Evolutionary conservation across 2,113 vertebrate species (phyloP).

Genomic region (Cromileptes altivelis): DNA sequence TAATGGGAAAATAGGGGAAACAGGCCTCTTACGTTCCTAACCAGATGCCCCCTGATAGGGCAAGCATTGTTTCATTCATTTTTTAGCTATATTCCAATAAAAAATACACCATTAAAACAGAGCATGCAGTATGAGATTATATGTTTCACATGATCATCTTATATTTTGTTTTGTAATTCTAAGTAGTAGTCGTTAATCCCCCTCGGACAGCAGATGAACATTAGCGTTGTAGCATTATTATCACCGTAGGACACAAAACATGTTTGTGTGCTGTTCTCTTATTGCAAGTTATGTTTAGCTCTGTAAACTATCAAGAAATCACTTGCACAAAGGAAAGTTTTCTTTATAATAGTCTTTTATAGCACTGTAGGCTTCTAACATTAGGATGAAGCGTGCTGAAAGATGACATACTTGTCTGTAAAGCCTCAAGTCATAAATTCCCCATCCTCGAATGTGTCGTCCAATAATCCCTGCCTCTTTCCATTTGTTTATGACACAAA

Average conservation of each 20-base stretch:
- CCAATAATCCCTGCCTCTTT: accelerated
- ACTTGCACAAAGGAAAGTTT: background rate
- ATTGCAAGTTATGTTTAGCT: background rate
- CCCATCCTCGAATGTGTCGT: background rate
- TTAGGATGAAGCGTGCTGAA: background rate
- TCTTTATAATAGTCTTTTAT: background rate
- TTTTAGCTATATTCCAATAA: background rate
- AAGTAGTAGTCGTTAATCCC: background rate
- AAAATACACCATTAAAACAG: background rate
- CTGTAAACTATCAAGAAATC: background rate
- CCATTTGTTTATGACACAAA: background rate
- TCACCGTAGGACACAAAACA: background rate
- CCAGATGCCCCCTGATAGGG: background rate
- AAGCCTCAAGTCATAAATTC: background rate
- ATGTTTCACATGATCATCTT: background rate
- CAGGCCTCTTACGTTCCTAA: background rate
- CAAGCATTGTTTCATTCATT: background rate
- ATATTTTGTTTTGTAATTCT: background rate
- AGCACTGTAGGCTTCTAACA: background rate
- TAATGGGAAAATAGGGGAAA: background rate
- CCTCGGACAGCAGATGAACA: background rate
- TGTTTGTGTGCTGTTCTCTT: background rate
- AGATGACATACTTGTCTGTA: background rate
- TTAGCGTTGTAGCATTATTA: background rate
- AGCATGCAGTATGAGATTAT: no score